Evolutionary conservation across 2,113 vertebrate species (phyloP).

Genomic region (Poeciliopsis occidentalis): DNA sequence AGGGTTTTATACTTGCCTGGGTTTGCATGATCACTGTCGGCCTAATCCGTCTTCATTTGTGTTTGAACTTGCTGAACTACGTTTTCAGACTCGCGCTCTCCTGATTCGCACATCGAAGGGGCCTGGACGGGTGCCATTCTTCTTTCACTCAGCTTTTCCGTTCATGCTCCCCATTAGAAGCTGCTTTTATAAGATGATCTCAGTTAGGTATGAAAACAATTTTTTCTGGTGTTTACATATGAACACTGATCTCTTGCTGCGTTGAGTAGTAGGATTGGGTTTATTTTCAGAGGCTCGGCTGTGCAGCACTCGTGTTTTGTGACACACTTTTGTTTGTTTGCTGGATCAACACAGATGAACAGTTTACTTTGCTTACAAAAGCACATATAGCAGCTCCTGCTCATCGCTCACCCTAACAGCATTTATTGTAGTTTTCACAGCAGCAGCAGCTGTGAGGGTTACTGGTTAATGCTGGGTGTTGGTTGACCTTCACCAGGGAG

Average conservation of each 20-base stretch:
- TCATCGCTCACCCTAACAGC: conserved; percentile 25
- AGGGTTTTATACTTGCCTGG: conserved; percentile 43
- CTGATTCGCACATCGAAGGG: conserved; percentile 61
- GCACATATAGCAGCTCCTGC: conserved; percentile 12
- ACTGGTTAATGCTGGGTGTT: conserved; percentile 54
- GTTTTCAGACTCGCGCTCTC: conserved; percentile 58
- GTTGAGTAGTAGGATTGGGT: conserved; percentile 18
- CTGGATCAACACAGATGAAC: conserved; percentile 44
- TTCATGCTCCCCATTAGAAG: conserved; percentile 47
- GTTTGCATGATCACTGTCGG: conserved; percentile 42
- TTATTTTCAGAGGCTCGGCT: conserved; percentile 45
- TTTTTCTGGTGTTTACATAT: conserved; percentile 37
- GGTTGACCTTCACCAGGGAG: conserved; percentile 64
- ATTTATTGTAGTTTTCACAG: conserved; percentile 51
- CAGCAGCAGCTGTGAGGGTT: conserved; percentile 56
- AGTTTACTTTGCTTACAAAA: conserved; percentile 9
- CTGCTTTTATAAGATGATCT: conserved; percentile 65
- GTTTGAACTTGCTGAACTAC: conserved; percentile 73
- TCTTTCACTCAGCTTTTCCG: conserved; percentile 72
- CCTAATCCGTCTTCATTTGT: conserved; percentile 71
- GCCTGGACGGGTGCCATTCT: conserved; percentile 66
- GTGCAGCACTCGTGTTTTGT: not conserved
- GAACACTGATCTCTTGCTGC: conserved; percentile 19
- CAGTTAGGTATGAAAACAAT: conserved; percentile 67
- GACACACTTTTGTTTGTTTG: conserved; percentile 36